Conservation (phyloP, 2,888 invertebrate genomes). For the Taphrorychus bicolor region DNA sequence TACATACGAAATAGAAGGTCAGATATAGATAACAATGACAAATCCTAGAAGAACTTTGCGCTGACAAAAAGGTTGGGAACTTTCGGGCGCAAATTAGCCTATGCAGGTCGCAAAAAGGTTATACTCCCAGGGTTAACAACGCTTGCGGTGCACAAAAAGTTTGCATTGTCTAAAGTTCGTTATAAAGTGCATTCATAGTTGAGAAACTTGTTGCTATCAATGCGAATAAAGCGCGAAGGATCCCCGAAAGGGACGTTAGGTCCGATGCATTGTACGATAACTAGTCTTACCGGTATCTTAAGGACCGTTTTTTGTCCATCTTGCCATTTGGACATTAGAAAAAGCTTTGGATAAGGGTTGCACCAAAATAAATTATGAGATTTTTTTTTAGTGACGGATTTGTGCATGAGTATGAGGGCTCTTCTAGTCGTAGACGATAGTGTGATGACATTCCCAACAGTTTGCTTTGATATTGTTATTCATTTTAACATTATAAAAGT, state of each 20-base stretch:
- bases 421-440: no score
- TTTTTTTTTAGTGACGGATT: neutral
- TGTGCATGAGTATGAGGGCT: no score
- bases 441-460: no score
- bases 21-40: constrained; percentile 7
- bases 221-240: constrained; percentile 39
- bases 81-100: constrained; percentile 21
- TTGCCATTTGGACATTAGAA: constrained; percentile 48
- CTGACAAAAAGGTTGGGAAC: constrained; percentile 28
- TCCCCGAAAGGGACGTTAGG: constrained; percentile 37
- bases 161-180: constrained; percentile 40
- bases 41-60: constrained; percentile 3
- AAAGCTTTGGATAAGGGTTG: constrained; percentile 35
- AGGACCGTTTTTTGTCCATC: constrained; percentile 43
- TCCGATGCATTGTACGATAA: constrained; percentile 33
- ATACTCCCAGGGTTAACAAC: constrained; percentile 16
- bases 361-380: constrained; percentile 30
- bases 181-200: constrained; percentile 37
- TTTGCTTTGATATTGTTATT: no score
- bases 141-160: constrained; percentile 26
- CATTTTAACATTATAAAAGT: no score
- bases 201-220: constrained; percentile 40
- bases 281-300: constrained; percentile 47
- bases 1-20: neutral
- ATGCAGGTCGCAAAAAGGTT: constrained; percentile 34